Base-by-base conservation (phyloP, 1,140 invertebrate genomes). In the Neocloeon triangulifer region DNA sequence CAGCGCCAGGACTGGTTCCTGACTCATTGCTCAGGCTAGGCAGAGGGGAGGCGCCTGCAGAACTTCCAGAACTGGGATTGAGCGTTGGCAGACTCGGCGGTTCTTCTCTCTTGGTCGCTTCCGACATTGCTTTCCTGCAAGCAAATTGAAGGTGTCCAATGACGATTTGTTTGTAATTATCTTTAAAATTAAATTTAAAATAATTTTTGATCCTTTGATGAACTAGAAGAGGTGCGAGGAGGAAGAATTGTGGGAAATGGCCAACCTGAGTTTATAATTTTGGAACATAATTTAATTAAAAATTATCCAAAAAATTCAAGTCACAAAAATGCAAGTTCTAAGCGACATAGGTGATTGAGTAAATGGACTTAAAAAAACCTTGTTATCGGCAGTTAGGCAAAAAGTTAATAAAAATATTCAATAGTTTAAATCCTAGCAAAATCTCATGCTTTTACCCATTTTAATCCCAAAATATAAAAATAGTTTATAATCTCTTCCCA, bases 1-100 rank as follows among this genome's bases (percentile, higher is more conserved):
- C 70, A 41, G 69, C 55, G 35, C 61, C 54, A n/a, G 14, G 14
- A 5, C 14, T 14, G n/a, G n/a, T n/a, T n/a, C n/a, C n/a, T 5
- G 27, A 18, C 8, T 14, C 19, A 16, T 29, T 29, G 9, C 5
- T 10, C 13, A 29, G 9, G 9, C 14, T 14, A 13, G 27, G 3
- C 10, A 2, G 14, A 5, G 19, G 14, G 15, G 27, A 29, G 15
- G 14, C 27, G 9, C 14, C 14, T 2, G 19, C 27, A 5, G 10
- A 3, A 3, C 15, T 17, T 16, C 27, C 27, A 8, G 22, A 8
- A 12, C 12, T 23, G 8, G 8, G 8, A 23, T 8, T 8, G 22
- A 23, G 8, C 12, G 8, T 12, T 16, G 27, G 14, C 27, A 29
- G 10, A 10, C 14, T 14, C 15, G 14, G 15, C 7, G 27, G 27